Evolutionary conservation across 2,888 invertebrate species (phyloP).

Genomic region (Drosophila longiperda): DNA sequence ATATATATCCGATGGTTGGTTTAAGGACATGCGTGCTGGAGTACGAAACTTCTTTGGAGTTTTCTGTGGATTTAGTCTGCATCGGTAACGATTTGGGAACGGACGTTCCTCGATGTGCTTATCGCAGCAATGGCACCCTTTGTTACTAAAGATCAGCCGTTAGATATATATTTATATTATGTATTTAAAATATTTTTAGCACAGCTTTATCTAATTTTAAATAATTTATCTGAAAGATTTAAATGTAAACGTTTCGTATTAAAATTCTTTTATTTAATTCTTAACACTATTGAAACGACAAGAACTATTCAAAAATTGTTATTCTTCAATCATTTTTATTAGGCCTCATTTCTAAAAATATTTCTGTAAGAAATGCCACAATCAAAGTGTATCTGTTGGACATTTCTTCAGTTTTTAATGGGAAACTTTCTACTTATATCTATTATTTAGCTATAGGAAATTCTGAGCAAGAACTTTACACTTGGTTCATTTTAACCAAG

Average conservation of each 20-base stretch:
- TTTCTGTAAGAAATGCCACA: not conserved
- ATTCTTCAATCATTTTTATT: not conserved
- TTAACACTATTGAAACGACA: not conserved
- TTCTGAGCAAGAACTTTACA: not conserved
- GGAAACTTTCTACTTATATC: not conserved
- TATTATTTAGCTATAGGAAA: not conserved
- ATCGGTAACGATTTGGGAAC: slow-evolving; percentile 38
- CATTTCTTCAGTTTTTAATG: not conserved
- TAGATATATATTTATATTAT: not conserved
- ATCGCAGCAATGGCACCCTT: not conserved
- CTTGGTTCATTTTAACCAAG: not conserved
- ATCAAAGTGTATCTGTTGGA: not conserved
- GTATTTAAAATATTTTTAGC: not conserved
- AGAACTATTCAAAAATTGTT: not conserved
- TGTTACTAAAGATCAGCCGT: not conserved
- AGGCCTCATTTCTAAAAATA: not conserved
- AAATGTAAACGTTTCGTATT: not conserved
- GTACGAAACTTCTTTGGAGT: slow-evolving; percentile 44
- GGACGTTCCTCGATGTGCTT: slow-evolving; percentile 37
- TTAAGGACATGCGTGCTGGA: slow-evolving; percentile 76
- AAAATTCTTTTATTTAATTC: not conserved
- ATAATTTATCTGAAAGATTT: not conserved
- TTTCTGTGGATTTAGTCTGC: slow-evolving; percentile 52
- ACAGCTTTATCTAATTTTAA: not conserved
- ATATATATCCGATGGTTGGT: slow-evolving; percentile 14